Evolutionary conservation across 1,140 invertebrate species (phyloP).

Genomic region (Ylistrum balloti): DNA sequence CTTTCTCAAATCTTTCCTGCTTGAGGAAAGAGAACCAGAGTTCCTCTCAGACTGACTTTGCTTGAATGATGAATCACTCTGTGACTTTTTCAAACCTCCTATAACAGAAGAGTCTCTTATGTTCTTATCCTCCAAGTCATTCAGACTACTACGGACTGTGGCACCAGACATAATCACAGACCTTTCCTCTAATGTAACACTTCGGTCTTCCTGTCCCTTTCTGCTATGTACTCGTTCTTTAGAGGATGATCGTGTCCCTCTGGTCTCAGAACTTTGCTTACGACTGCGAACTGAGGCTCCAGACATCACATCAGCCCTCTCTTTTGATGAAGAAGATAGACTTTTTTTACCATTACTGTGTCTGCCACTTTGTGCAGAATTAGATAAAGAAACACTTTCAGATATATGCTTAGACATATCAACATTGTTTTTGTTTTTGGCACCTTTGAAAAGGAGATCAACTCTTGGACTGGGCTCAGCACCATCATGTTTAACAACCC

Average conservation of each 20-base stretch:
- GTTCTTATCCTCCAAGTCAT: background rate
- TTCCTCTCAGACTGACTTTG: background rate
- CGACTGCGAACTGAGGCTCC: background rate
- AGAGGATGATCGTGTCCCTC: background rate
- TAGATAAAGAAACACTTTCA: slow-evolving; percentile 5
- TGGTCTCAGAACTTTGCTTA: background rate
- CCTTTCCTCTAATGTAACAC: background rate
- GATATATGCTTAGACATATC: background rate
- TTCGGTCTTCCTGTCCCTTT: background rate
- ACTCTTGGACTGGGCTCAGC: slow-evolving; percentile 5
- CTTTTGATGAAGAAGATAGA: background rate
- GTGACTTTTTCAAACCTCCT: background rate
- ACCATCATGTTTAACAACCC: slow-evolving; percentile 41
- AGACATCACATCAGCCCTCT: background rate
- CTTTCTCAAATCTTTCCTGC: no score
- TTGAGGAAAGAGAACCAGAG: background rate
- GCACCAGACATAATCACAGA: background rate
- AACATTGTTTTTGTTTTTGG: slow-evolving; percentile 15
- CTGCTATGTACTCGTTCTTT: slow-evolving; percentile 13
- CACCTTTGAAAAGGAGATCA: slow-evolving; percentile 29
- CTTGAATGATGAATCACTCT: background rate
- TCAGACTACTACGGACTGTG: background rate
- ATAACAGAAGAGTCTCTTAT: background rate
- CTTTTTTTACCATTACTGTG: background rate
- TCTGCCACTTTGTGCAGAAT: background rate